Conservation (phyloP, 2,888 invertebrate genomes). For the Brachyptera risi region DNA sequence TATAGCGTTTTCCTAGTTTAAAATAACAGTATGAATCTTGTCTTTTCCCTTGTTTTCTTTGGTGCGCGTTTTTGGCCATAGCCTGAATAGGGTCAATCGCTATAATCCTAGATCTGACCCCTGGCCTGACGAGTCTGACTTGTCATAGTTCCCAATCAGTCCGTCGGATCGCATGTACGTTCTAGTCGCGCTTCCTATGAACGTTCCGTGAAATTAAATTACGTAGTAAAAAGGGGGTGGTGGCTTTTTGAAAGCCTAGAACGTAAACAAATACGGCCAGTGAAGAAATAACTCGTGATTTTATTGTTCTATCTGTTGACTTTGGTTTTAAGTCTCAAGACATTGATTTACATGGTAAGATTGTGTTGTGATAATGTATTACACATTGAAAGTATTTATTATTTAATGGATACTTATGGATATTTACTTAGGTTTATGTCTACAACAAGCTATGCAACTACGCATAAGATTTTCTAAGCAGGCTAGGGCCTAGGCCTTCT, state of each 20-base stretch:
- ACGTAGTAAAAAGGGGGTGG: not conserved
- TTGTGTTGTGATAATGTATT: constrained; percentile 10
- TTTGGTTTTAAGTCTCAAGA: constrained; percentile 11
- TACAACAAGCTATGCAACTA: not conserved
- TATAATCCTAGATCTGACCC: too few relatives aligned
- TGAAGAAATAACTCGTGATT: constrained; percentile 26
- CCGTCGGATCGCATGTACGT: too few relatives aligned
- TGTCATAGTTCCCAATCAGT: too few relatives aligned
- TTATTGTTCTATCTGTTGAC: constrained; percentile 15
- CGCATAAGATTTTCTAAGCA: constrained; percentile 1
- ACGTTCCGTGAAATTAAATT: too few relatives aligned
- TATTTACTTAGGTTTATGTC: not conserved
- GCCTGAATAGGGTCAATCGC: too few relatives aligned
- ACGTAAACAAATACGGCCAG: constrained; percentile 28
- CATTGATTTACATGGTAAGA: constrained; percentile 19
- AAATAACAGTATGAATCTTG: too few relatives aligned
- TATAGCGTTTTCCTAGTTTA: too few relatives aligned
- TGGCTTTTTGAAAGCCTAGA: constrained; percentile 66
- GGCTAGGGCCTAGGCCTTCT: not conserved
- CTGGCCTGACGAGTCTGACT: too few relatives aligned
- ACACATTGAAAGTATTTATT: not conserved
- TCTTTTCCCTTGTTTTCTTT: too few relatives aligned
- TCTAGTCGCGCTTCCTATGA: too few relatives aligned
- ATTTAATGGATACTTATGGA: not conserved
- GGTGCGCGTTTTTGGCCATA: too few relatives aligned